These are phyloP conservation scores for Neopipo cinnamomea DNA, from an alignment of 2,113 vertebrate genomes.

Conservation along the genomic window DNA sequence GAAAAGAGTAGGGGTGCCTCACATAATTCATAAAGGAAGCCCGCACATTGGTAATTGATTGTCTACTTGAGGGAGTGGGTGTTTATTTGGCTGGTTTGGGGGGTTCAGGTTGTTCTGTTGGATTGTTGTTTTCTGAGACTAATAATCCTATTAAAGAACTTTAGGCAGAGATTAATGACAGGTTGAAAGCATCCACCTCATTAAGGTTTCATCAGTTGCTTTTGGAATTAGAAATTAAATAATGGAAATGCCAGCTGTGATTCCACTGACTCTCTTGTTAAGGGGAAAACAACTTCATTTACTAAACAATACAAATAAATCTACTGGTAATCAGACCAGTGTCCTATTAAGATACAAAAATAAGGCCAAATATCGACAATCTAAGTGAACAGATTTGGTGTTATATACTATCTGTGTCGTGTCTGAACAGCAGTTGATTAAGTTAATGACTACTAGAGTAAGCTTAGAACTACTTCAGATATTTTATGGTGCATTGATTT, in stretches of 20 bases:
- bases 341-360: conserved; percentile 8
- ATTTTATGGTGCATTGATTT: conserved; percentile 24
- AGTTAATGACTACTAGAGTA: neutral
- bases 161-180: conserved; percentile 10
- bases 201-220: conserved; percentile 9
- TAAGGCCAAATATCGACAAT: neutral
- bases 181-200: neutral
- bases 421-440: neutral
- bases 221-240: conserved; percentile 37
- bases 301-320: conserved; percentile 37
- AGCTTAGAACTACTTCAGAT: neutral
- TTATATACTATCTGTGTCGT: neutral
- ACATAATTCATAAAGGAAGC: neutral
- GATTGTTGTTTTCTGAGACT: neutral
- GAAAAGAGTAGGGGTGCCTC: neutral
- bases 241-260: conserved; percentile 5
- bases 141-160: conserved; percentile 10
- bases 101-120: neutral
- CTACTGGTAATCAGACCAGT: neutral
- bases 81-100: neutral
- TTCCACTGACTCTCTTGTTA: neutral
- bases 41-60: neutral
- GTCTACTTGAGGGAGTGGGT: neutral
- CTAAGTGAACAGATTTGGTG: neutral
- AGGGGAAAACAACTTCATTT: neutral